phyloP scores from a whole-genome alignment of 2,888 invertebrate genomes.

The Chrysodeixis includens region DNA sequence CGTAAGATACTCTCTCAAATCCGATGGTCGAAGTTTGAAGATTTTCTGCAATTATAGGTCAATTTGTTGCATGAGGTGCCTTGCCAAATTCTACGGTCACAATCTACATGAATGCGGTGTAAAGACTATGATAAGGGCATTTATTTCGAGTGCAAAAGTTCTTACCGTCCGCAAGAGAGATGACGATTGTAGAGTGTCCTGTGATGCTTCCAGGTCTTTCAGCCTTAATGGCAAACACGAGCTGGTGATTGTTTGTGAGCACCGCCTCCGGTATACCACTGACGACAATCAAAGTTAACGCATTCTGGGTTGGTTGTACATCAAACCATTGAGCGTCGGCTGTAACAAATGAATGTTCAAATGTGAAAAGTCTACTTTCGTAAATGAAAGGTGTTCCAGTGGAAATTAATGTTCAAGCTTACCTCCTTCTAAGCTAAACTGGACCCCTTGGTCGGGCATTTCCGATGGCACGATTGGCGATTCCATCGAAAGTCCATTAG shows the following conservation, averaged over 20 bases:
- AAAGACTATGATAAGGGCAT: no score
- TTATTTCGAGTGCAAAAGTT: no score
- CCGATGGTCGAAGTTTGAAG: no score
- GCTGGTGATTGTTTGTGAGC: conserved; percentile 47
- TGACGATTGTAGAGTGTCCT: conserved; percentile 53
- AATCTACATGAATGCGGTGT: no score
- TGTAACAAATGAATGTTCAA: conserved; percentile 11
- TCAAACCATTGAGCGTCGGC: conserved; percentile 31
- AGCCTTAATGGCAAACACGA: conserved; percentile 53
- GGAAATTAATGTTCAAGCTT: neutral
- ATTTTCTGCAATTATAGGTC: no score
- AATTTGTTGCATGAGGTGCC: no score
- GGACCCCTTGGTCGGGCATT: conserved; percentile 53
- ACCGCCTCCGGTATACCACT: conserved; percentile 39
- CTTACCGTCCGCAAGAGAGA: conserved; percentile 35
- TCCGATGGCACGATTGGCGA: conserved; percentile 40
- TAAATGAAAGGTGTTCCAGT: neutral
- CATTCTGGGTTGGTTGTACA: conserved; percentile 14
- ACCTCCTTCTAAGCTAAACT: conserved; percentile 60
- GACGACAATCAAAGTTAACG: conserved; percentile 20
- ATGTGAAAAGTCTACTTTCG: neutral
- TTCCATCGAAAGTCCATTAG: conserved; percentile 34
- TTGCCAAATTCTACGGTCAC: no score
- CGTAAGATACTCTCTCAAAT: no score
- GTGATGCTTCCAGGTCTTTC: conserved; percentile 32